Conservation (phyloP, 2,797 vertebrate genomes). For the Corythornis leucogaster region DNA sequence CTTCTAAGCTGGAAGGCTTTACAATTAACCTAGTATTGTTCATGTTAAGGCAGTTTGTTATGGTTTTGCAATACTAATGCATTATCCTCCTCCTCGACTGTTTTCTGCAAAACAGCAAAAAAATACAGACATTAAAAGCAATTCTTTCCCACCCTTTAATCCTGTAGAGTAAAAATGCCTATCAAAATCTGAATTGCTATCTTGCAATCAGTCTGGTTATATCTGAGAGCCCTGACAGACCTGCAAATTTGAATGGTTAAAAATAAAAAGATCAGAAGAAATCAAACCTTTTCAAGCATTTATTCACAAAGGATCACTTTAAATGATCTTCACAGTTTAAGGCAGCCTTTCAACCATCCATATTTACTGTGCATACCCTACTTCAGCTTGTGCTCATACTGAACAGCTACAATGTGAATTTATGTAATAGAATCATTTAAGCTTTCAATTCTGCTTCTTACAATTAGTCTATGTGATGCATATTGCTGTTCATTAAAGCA, state of each 20-base stretch:
- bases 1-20: not conserved
- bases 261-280: not conserved
- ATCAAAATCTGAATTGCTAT: not conserved
- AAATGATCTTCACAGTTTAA: slow-evolving; percentile 10
- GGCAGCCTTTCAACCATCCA: not conserved
- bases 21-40: not conserved
- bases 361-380: not conserved
- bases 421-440: not conserved
- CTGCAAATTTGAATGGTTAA: not conserved
- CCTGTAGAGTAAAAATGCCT: not conserved
- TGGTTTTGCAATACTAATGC: not conserved
- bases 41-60: not conserved
- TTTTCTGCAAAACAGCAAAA: not conserved
- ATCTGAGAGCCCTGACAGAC: not conserved
- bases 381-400: slow-evolving; percentile 29
- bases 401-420: slow-evolving; percentile 10
- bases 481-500: slow-evolving; percentile 29
- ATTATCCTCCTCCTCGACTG: not conserved
- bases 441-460: not conserved
- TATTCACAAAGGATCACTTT: slow-evolving; percentile 12
- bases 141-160: not conserved
- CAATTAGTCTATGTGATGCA: slow-evolving; percentile 10
- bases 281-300: not conserved
- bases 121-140: not conserved
- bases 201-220: not conserved